phyloP scores from a whole-genome alignment of 2,888 invertebrate genomes.

The Fragum fragum region DNA sequence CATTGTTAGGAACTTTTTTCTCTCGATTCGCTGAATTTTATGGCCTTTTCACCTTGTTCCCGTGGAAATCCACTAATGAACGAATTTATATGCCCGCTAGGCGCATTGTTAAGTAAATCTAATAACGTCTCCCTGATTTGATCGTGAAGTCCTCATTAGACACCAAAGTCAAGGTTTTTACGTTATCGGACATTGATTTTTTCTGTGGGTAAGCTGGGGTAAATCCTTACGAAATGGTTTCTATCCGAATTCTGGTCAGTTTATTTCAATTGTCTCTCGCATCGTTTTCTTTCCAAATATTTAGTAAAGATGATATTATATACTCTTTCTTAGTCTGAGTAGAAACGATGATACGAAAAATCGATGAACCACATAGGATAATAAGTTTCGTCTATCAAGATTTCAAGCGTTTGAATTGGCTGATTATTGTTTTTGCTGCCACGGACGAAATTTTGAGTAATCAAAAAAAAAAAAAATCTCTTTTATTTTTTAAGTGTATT shows the following conservation, averaged over 20 bases:
- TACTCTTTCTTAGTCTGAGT: too few relatives aligned
- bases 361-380: too few relatives aligned
- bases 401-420: too few relatives aligned
- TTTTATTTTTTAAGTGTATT: too few relatives aligned
- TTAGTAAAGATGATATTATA: too few relatives aligned
- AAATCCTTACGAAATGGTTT: neutral
- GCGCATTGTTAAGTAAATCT: constrained; percentile 18
- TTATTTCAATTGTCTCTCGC: too few relatives aligned
- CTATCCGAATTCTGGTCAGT: neutral
- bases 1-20: constrained; percentile 6
- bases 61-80: constrained; percentile 12
- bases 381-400: too few relatives aligned
- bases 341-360: too few relatives aligned
- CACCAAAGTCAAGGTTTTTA: neutral
- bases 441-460: too few relatives aligned
- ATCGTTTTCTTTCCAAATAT: too few relatives aligned
- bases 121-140: constrained; percentile 8
- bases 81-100: constrained; percentile 22
- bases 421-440: too few relatives aligned
- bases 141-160: constrained; percentile 4
- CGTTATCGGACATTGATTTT: constrained; percentile 3
- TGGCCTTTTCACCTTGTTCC: neutral
- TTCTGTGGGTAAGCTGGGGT: neutral
- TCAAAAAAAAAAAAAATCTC: too few relatives aligned
- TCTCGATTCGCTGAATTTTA: neutral